Evolutionary conservation across 2,113 vertebrate genomes (phyloP).

Genomic region (Cervus canadensis): DNA sequence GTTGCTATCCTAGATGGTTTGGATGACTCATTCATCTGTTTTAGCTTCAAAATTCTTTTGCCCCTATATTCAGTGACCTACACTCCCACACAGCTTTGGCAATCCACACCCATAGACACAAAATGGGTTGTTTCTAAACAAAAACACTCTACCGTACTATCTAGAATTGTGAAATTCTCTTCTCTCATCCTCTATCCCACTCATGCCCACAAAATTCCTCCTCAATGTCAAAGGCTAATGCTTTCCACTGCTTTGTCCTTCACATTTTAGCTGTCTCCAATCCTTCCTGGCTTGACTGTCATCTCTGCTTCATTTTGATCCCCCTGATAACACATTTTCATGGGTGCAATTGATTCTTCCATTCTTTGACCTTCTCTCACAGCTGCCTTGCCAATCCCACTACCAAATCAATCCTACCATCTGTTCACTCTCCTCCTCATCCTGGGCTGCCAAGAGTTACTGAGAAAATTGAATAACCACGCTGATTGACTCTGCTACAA

Average conservation of each 20-base stretch:
- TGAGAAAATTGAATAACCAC: slow-evolving; percentile 67
- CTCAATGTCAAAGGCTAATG: not conserved
- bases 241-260: not conserved
- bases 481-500: slow-evolving; percentile 62
- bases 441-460: slow-evolving; percentile 60
- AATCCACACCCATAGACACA: not conserved
- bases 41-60: not conserved
- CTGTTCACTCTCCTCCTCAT: slow-evolving; percentile 63
- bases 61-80: not conserved
- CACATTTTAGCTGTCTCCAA: not conserved
- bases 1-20: not conserved
- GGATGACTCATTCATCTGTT: not conserved
- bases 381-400: slow-evolving; percentile 65
- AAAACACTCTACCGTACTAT: not conserved
- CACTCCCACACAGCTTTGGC: not conserved
- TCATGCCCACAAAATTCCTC: not conserved
- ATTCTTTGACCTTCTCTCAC: slow-evolving; percentile 60
- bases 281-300: not conserved
- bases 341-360: slow-evolving; percentile 51
- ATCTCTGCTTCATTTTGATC: not conserved
- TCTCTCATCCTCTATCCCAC: not conserved
- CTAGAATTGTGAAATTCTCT: not conserved
- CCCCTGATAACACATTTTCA: not conserved
- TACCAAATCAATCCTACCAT: slow-evolving; percentile 64
- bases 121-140: not conserved